Percentiles rank a stretch among this genome's conserved stretches.
phyloP scores from a whole-genome alignment of 1,140 invertebrate species.

The Penaeus indicus region DNA sequence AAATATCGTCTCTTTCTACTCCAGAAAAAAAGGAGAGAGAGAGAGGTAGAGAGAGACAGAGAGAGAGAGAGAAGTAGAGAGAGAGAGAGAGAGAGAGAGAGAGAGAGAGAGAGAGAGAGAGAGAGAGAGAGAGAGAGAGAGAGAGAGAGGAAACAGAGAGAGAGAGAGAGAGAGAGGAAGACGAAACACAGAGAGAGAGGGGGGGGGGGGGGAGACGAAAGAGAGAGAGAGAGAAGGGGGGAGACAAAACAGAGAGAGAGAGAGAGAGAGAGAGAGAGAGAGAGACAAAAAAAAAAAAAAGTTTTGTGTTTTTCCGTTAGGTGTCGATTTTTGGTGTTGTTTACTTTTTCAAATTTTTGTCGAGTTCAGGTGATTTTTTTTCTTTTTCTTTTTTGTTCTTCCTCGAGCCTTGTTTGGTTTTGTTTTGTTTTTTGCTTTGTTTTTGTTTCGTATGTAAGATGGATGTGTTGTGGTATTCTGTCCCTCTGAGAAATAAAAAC shows the following conservation, averaged over 20 bases:
- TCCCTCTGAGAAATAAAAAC: too few species aligned
- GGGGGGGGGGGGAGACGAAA: neutral
- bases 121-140: conserved; percentile 43
- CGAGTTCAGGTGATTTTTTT: too few species aligned
- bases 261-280: conserved; percentile 30
- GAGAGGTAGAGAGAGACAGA: neutral
- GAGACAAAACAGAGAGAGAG: conserved; percentile 24
- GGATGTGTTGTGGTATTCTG: too few species aligned
- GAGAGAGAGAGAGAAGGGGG: conserved; percentile 24
- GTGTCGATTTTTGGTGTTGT: too few species aligned
- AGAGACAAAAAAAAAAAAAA: neutral
- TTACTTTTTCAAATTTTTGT: too few species aligned
- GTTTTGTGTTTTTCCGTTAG: too few species aligned
- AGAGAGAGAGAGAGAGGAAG: neutral
- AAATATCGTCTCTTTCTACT: too few species aligned
- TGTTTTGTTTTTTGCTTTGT: too few species aligned
- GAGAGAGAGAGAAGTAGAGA: neutral
- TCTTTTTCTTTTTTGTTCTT: too few species aligned
- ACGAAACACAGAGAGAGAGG: neutral
- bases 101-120: conserved; percentile 43
- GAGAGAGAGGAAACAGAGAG: neutral
- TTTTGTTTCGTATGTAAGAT: too few species aligned
- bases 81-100: conserved; percentile 27
- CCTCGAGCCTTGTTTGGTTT: too few species aligned
- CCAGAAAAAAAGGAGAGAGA: neutral